A percentile compares a stretch with the other conserved stretches of the same genome.
These are phyloP conservation scores for Iselma pallidipennis DNA, from an alignment of 2,888 invertebrate species.

Conservation along the genomic window DNA sequence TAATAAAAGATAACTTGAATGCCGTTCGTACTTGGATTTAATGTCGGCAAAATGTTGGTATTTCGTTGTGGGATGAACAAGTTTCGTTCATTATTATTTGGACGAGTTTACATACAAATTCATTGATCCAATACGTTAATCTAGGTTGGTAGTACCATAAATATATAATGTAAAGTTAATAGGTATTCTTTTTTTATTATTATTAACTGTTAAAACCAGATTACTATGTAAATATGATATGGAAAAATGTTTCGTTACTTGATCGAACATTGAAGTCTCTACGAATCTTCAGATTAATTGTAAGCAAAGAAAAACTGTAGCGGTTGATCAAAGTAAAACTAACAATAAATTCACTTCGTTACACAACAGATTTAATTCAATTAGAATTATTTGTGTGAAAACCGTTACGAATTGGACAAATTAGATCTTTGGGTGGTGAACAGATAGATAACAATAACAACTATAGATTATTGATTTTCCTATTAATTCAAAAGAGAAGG, in stretches of 20 bases:
- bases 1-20: slow-evolving; percentile 5
- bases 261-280: background rate
- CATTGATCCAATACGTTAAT: slow-evolving; percentile 8
- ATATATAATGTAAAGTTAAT: too few relatives aligned
- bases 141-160: too few relatives aligned
- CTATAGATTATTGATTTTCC: too few relatives aligned
- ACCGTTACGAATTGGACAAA: background rate
- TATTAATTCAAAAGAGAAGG: too few relatives aligned
- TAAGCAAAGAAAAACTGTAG: too few relatives aligned
- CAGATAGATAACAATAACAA: too few relatives aligned
- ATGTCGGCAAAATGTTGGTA: slow-evolving; percentile 2
- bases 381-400: background rate
- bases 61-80: background rate
- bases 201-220: too few relatives aligned
- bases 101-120: slow-evolving; percentile 7
- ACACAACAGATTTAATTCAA: background rate
- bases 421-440: background rate
- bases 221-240: too few relatives aligned
- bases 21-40: background rate
- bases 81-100: background rate
- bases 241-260: background rate
- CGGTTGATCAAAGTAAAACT: too few relatives aligned
- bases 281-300: too few relatives aligned
- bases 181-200: too few relatives aligned
- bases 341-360: background rate